phyloP scores from a whole-genome alignment of 2,113 vertebrate genomes.

The Chrysochloris asiatica region DNA sequence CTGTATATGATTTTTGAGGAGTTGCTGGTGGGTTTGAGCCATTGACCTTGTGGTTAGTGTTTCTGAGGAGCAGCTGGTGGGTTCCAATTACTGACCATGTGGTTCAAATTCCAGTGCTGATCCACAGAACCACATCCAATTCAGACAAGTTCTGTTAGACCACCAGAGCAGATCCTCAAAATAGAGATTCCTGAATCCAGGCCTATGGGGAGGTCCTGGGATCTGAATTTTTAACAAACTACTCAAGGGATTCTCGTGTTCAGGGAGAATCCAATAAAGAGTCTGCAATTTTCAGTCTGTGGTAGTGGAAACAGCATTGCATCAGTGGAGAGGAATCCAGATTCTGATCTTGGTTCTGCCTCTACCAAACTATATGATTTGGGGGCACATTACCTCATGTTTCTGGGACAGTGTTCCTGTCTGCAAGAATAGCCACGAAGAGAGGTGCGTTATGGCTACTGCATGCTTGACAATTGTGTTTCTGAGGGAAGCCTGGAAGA shows the following conservation, averaged over 20 bases:
- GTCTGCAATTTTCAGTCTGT: neutral
- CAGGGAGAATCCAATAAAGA: neutral
- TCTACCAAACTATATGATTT: slow-evolving; percentile 31
- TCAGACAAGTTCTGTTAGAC: neutral
- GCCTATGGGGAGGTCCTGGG: neutral
- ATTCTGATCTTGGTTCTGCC: slow-evolving; percentile 21
- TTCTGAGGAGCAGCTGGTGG: too few relatives aligned
- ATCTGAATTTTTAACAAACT: slow-evolving; percentile 8
- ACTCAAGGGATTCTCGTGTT: neutral
- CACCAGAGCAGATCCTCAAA: neutral
- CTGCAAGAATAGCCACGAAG: slow-evolving; percentile 17
- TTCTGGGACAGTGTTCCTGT: slow-evolving; percentile 40
- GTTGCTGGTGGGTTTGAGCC: too few relatives aligned
- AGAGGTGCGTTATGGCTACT: neutral
- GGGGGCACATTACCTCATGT: neutral
- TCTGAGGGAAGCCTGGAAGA: slow-evolving; percentile 43
- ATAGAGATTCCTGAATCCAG: neutral
- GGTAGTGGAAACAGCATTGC: neutral
- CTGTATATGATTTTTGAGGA: too few relatives aligned
- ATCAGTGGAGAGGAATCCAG: slow-evolving; percentile 9
- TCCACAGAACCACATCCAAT: neutral
- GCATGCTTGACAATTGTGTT: neutral
- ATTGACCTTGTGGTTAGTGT: too few relatives aligned
- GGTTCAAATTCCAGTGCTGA: too few relatives aligned
- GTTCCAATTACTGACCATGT: too few relatives aligned